Evolutionary conservation across 2,113 vertebrate genomes (phyloP), one percentile per base, ranked within the genome.

Genomic region (Limanda limanda): DNA sequence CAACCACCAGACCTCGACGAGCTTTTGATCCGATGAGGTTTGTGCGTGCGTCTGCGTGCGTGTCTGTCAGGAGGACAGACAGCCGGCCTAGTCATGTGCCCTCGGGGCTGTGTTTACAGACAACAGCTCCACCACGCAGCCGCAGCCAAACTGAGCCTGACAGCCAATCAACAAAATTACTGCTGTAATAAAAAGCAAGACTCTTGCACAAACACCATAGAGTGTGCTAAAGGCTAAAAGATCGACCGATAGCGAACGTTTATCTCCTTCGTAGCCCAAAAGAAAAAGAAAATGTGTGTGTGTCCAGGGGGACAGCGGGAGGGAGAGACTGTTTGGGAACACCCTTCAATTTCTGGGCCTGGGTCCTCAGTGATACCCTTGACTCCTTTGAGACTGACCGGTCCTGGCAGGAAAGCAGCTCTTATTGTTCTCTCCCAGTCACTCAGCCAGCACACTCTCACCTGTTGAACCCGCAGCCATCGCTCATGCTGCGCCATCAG

Each of bases 381-480:
- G 71, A 69, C 51, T 78, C 78, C 42, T 58, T 60, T 70, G 79
- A 77, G 82, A 79, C 81, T 81, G 85, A 82, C 66, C 76, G 81
- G 66, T 85, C 71, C 86, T 88, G 90, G 92, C 90, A 89, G 79
- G 58, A 85, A 62, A 83, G 68, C 57, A 69, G 82, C 83, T 79
- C 82, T 83, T 58, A 82, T 81, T 88, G 89, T 91, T 93, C 91
- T 86, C 87, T 48, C 74, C 74, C 75, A 70, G 76, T 77, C 75
- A 70, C 71, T 85, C 88, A 82, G 83, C 85, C 90, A 89, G 82
- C 84, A 68, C 70, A 79, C 82, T 77, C 88, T 93, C 92, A 90
- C 92, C 92, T 91, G 92, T 85, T 92, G 89, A 92, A 92, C 91
- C 85, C 71, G 2, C 79, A 85, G 89, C 79, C 86, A 92, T 92